These are phyloP conservation scores for Micronisus gabar DNA, from an alignment of 2,113 vertebrate species.

Conservation along the genomic window DNA sequence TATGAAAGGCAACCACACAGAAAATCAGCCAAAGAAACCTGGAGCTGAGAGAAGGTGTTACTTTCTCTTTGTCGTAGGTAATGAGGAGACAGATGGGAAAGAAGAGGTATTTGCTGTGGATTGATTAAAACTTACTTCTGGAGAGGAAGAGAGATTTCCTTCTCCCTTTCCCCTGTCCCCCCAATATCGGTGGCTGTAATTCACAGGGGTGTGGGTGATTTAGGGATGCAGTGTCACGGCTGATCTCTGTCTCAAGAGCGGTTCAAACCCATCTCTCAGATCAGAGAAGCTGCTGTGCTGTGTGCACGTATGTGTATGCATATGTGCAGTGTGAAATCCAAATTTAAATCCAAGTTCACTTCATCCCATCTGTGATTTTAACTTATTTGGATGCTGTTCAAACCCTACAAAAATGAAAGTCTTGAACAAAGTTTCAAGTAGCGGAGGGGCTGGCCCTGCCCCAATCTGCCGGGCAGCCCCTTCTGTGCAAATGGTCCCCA, in stretches of 20 bases:
- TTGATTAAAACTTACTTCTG: not conserved
- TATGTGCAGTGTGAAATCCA: slow-evolving; percentile 57
- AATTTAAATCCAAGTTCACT: slow-evolving; percentile 59
- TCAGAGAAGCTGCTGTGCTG: not conserved
- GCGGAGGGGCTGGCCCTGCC: not conserved
- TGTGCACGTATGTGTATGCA: not conserved
- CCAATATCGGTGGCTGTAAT: not conserved
- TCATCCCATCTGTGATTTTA: slow-evolving; percentile 51
- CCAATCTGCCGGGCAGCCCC: not conserved
- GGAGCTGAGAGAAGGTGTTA: not conserved
- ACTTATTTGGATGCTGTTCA: slow-evolving; percentile 47
- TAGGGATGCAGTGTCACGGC: not conserved
- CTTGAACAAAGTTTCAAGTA: slow-evolving; percentile 7
- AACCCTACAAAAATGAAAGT: slow-evolving; percentile 5
- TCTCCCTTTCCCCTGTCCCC: not conserved
- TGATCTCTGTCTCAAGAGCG: not conserved
- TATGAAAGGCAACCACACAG: not conserved
- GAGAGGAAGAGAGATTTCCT: not conserved
- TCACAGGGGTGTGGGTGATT: not conserved
- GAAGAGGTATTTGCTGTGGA: not conserved
- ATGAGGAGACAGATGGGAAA: not conserved
- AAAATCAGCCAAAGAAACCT: not conserved
- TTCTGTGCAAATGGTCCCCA: not conserved
- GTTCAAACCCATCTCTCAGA: not conserved
- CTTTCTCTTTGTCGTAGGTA: not conserved